Evolutionary conservation across 2,797 vertebrate genomes (phyloP).

Genomic region (Vespertilio murinus): DNA sequence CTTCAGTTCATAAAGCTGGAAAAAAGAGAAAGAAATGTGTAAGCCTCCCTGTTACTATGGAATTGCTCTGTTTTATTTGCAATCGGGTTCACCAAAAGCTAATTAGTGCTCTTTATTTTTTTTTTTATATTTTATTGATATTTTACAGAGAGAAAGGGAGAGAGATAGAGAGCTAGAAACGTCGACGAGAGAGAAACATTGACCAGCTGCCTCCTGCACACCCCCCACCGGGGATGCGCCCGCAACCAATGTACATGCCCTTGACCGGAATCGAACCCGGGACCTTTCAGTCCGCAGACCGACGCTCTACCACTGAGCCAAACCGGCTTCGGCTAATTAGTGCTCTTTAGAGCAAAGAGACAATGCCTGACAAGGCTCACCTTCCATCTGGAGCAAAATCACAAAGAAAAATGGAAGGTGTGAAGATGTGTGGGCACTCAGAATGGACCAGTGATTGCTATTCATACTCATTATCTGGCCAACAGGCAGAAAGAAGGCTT

Average conservation of each 20-base stretch:
- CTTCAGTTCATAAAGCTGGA: neutral
- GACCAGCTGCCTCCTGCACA: too few relatives aligned
- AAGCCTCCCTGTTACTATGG: constrained; percentile 55
- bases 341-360: constrained; percentile 67
- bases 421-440: constrained; percentile 67
- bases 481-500: constrained; percentile 76
- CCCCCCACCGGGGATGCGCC: too few relatives aligned
- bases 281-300: too few relatives aligned
- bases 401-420: constrained; percentile 71
- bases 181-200: too few relatives aligned
- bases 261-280: too few relatives aligned
- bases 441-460: constrained; percentile 80
- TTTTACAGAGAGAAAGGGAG: too few relatives aligned
- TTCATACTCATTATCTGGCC: constrained; percentile 80
- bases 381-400: constrained; percentile 74
- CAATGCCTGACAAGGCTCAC: constrained; percentile 59
- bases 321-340: too few relatives aligned
- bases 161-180: too few relatives aligned
- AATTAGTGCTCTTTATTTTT: constrained; percentile 78
- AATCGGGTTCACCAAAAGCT: constrained; percentile 70
- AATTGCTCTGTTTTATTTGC: constrained; percentile 77
- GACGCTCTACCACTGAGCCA: too few relatives aligned
- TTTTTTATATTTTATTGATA: too few relatives aligned
- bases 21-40: constrained; percentile 33
- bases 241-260: too few relatives aligned